Percentiles rank a stretch among this genome's conserved stretches.
phyloP scores from a whole-genome alignment of 2,888 invertebrate genomes.

The Mechanitis messenoides region DNA sequence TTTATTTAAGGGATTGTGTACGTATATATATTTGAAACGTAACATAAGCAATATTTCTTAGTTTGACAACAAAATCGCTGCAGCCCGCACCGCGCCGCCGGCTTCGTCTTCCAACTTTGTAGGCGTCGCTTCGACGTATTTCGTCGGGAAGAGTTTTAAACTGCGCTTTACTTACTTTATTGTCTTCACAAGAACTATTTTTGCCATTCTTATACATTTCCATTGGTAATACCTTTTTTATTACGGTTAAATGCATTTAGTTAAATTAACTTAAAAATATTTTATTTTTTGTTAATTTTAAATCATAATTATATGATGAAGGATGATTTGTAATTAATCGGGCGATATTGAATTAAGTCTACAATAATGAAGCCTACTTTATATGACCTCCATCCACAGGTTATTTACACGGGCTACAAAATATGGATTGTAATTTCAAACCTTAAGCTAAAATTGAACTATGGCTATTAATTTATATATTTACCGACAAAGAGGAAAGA shows the following conservation, averaged over 20 bases:
- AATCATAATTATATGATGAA: too few species aligned
- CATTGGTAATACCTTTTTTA: slow-evolving; percentile 12
- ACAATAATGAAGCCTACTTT: too few species aligned
- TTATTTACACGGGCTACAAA: too few species aligned
- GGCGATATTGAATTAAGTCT: too few species aligned
- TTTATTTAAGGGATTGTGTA: neutral
- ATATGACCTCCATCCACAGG: too few species aligned
- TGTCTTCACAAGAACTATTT: slow-evolving; percentile 57
- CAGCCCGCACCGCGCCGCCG: slow-evolving; percentile 46
- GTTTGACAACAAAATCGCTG: slow-evolving; percentile 61
- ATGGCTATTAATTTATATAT: too few species aligned
- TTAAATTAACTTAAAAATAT: neutral
- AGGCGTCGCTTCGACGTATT: slow-evolving; percentile 49
- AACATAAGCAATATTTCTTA: slow-evolving; percentile 59
- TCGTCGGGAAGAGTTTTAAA: slow-evolving; percentile 65
- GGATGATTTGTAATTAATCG: too few species aligned
- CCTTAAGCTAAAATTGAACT: too few species aligned
- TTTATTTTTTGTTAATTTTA: too few species aligned
- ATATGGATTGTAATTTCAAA: too few species aligned
- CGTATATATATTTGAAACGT: slow-evolving; percentile 15
- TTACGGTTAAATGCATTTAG: neutral
- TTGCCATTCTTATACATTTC: slow-evolving; percentile 25
- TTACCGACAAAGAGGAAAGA: too few species aligned
- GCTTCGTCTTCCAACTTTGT: slow-evolving; percentile 63
- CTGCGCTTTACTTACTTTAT: slow-evolving; percentile 70